Base-by-base conservation (phyloP, 2,797 vertebrate species). In the Syngnathus acus region DNA sequence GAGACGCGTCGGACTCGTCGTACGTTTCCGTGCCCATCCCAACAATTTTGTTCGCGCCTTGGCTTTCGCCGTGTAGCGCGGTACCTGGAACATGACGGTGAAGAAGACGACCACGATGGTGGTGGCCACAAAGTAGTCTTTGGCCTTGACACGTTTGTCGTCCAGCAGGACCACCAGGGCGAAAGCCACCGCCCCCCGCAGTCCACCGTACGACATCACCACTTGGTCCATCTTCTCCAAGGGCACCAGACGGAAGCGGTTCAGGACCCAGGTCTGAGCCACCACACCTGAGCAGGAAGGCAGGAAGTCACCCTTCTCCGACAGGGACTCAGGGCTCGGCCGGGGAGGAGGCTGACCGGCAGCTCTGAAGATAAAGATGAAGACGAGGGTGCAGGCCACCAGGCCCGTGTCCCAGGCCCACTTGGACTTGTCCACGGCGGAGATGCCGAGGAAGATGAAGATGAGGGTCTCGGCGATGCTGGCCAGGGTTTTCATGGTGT, bases 351-450 rank as follows among this genome's bases (percentile, higher is more conserved):
- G 42, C 10, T 65, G 74, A 85, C 96, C 96, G 9, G 92, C 72
- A 0, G 94, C 96, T 88, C 96, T 94, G 91, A 97, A 97, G 74
- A 95, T 82, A 26, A 97, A 91, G 89, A 95, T 97, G 84, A 97
- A 97, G 85, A 95, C 68, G n/a, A 97, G 92, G 0, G 96, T 98
- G 78, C 93, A 95, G 82, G 94, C 87, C 77, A 97, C 92, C 81
- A 98, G 91, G 9, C 93, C 94, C 0, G 94, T 95, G 86, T 98
- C 95, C 96, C 95, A 98, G 23, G 94, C 93, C 96, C 96, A 98
- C 82, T 96, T 97, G 68, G 95, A 93, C 67, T 94, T 95, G 83
- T 98, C 95, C 81, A 97, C 94, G 0, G 95, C 95, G 0, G 96
- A 97, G 82, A 97, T 97, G 57, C 95, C 96, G 59, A 98, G 87